phyloP scores from a whole-genome alignment of 2,113 vertebrate genomes.

The Dasyornis broadbenti region DNA sequence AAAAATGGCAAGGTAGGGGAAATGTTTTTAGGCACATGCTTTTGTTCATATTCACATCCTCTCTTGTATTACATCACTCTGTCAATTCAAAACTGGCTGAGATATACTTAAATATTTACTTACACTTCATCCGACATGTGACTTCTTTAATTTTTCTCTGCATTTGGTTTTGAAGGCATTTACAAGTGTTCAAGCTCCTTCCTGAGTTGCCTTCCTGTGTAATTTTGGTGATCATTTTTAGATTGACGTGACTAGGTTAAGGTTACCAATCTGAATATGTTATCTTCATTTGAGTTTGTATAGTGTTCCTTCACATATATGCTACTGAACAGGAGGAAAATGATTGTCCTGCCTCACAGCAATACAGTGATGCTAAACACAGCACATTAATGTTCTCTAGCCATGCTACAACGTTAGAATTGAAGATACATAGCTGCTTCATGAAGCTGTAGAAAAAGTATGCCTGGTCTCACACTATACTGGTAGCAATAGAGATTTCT shows the following conservation, averaged over 20 bases:
- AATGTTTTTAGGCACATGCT: not conserved
- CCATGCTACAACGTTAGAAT: accelerated
- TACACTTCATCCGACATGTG: not conserved
- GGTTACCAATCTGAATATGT: not conserved
- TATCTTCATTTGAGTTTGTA: not conserved
- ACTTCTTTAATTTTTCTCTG: not conserved
- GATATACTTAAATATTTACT: not conserved
- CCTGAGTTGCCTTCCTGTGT: not conserved
- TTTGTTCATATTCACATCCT: not conserved
- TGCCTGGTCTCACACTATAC: not conserved
- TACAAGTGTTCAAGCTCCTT: not conserved
- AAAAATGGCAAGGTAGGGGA: not conserved
- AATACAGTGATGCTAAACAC: not conserved
- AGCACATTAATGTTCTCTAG: not conserved
- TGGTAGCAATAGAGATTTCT: not conserved
- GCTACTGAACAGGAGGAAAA: not conserved
- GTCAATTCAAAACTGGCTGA: not conserved
- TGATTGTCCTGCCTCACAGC: not conserved
- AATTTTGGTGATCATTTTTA: not conserved
- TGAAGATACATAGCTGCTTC: not conserved
- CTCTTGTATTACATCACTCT: not conserved
- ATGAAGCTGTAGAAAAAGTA: not conserved
- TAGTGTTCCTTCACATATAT: not conserved
- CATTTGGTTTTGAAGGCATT: not conserved
- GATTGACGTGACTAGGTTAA: not conserved